Base-by-base conservation (phyloP, 2,113 vertebrate genomes). In the Cricetomys ansorgei region DNA sequence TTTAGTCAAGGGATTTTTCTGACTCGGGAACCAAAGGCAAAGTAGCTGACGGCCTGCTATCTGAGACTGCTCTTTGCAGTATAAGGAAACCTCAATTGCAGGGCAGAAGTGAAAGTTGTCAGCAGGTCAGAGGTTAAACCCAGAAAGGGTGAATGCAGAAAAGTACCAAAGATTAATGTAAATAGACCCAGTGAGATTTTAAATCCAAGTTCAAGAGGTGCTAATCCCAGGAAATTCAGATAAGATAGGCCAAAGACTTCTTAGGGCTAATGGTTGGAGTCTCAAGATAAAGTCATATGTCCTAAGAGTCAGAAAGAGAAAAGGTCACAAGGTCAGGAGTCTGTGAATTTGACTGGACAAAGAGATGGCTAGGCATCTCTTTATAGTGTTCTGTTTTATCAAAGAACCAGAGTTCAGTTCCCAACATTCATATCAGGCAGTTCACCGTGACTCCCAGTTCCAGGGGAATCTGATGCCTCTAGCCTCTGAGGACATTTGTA, bases 1-100 rank as follows among this genome's bases (percentile, higher is more conserved):
- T 55, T 80, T 92, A 67, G 50, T 76, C 48, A 83, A 25, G 21
- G 43, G 12, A 83, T 84, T 91, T 94, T 85, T 70, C 31, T 94
- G 70, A 95, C 29, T 88, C 70, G 59, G 65, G 94, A 94, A 91
- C 19, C 19, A 75, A 92, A 89, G 45, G 25, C 15, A 91, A 89
- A 93, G 27, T 86, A 89, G 15, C 21, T 83, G 12, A 72, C 62
- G 37, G 15, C 48, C 65, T 95, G 16, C 55, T 77, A 79, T 83
- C 59, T 62, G 11, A 73, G 9, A 40, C 65, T 31, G 64, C 13
- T 70, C 77, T 53, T 59, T 76, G 6, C 4, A 31, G 89, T 96
- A 73, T 29, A 92, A 80, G 9, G 29, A 65, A 50, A 72, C 37
- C 57, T 95, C 11, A 90, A 67, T 21, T 75, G 16, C 29, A 70